These are phyloP conservation scores for Meteorus sp. DNA, from an alignment of 1,140 invertebrate genomes.

Conservation along the genomic window DNA sequence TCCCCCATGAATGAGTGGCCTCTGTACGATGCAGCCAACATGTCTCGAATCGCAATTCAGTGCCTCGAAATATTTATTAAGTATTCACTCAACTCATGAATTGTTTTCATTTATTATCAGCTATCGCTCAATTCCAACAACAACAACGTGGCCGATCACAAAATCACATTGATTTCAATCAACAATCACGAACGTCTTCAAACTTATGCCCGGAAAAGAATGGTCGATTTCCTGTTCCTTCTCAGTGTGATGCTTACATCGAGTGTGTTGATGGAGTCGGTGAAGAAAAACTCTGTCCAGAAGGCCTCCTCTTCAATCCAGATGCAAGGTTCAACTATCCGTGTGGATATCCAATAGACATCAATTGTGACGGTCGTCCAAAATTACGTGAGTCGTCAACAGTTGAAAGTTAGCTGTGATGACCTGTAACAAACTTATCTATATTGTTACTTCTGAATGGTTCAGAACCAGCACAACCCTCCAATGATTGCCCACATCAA, in stretches of 20 bases:
- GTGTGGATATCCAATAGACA: slow-evolving; percentile 82
- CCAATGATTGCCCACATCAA: slow-evolving; percentile 80
- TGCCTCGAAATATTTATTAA: no score
- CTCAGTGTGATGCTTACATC: slow-evolving; percentile 76
- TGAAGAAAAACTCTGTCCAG: slow-evolving; percentile 78
- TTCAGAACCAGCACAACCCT: slow-evolving; percentile 66
- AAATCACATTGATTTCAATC: slow-evolving; percentile 13
- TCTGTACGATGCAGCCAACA: not conserved
- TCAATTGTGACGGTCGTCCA: slow-evolving; percentile 72
- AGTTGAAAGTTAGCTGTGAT: not conserved
- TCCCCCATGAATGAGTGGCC: not conserved
- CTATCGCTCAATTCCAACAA: slow-evolving; percentile 35
- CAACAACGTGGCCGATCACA: slow-evolving; percentile 16
- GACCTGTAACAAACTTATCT: not conserved
- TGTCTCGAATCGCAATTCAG: slow-evolving; percentile 3
- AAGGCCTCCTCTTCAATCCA: slow-evolving; percentile 82
- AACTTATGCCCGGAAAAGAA: slow-evolving; percentile 67
- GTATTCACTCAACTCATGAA: no score
- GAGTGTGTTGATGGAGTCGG: slow-evolving; percentile 73
- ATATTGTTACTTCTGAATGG: slow-evolving; percentile 7
- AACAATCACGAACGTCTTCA: slow-evolving; percentile 16
- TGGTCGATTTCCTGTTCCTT: slow-evolving; percentile 68
- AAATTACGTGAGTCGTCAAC: slow-evolving; percentile 67
- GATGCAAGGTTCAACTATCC: slow-evolving; percentile 73
- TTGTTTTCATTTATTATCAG: slow-evolving; percentile 26